Conservation (phyloP, 2,888 invertebrate genomes). For the Oligia strigilis region DNA sequence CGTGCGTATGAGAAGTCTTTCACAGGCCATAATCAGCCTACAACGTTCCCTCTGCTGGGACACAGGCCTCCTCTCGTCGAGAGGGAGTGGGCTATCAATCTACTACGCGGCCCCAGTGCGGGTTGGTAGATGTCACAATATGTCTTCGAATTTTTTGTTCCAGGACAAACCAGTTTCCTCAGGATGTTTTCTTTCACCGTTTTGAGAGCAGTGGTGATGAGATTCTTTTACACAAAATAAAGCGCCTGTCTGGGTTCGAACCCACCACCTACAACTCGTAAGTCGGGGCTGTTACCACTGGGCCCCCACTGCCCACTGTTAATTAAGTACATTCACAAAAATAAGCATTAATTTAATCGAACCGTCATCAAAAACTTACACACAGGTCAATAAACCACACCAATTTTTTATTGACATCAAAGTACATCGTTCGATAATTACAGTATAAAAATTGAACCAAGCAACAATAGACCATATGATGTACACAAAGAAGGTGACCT, state of each 20-base stretch:
- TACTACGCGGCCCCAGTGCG: too few relatives aligned
- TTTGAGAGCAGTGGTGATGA: neutral
- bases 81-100: too few relatives aligned
- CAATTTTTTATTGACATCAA: conserved; percentile 51
- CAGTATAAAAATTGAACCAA: conserved; percentile 55
- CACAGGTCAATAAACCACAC: conserved; percentile 53
- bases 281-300: neutral
- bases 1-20: neutral
- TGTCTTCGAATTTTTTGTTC: neutral
- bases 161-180: too few relatives aligned
- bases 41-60: neutral
- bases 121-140: too few relatives aligned
- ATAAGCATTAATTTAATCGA: neutral
- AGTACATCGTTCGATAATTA: conserved; percentile 59
- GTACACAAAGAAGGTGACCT: conserved; percentile 85
- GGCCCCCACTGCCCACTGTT: neutral
- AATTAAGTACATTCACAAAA: neutral
- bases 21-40: neutral
- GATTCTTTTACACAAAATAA: neutral
- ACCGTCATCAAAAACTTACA: conserved; percentile 20
- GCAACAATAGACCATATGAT: conserved; percentile 78
- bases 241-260: neutral
- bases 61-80: neutral
- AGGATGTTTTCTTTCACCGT: neutral
- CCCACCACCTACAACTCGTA: neutral